phyloP scores from a whole-genome alignment of 2,888 invertebrate genomes.

The Diaprepes abbreviatus region DNA sequence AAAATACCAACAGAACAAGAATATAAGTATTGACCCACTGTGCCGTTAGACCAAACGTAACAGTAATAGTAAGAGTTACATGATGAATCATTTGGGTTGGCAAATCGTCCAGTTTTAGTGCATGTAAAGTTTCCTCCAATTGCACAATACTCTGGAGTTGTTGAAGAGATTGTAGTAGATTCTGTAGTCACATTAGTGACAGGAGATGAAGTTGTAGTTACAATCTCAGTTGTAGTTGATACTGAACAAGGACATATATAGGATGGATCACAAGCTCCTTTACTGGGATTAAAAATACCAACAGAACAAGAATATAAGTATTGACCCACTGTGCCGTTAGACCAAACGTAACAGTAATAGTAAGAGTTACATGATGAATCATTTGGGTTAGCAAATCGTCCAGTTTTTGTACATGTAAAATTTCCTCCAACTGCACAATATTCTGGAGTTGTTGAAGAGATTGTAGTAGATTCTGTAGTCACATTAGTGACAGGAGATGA shows the following conservation, averaged over 20 bases:
- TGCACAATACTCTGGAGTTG: slow-evolving; percentile 8
- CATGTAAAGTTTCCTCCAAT: slow-evolving; percentile 16
- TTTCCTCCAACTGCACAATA: slow-evolving; percentile 9
- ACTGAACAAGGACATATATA: slow-evolving; percentile 13
- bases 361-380: slow-evolving; percentile 51
- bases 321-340: too few relatives aligned
- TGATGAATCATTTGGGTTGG: slow-evolving; percentile 35
- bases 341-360: neutral
- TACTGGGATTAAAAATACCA: too few relatives aligned
- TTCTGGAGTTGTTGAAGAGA: neutral
- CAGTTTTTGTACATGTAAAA: slow-evolving; percentile 43
- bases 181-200: neutral
- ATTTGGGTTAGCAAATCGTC: slow-evolving; percentile 48
- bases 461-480: neutral
- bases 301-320: too few relatives aligned
- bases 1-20: too few relatives aligned
- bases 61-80: slow-evolving; percentile 41
- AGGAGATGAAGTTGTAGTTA: neutral
- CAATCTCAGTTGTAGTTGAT: neutral
- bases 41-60: too few relatives aligned
- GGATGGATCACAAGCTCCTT: too few relatives aligned
- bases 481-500: neutral
- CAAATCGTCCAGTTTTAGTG: slow-evolving; percentile 37
- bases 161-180: neutral
- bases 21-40: too few relatives aligned